Conservation (phyloP, 2,797 vertebrate genomes). For the Argentina silus region DNA sequence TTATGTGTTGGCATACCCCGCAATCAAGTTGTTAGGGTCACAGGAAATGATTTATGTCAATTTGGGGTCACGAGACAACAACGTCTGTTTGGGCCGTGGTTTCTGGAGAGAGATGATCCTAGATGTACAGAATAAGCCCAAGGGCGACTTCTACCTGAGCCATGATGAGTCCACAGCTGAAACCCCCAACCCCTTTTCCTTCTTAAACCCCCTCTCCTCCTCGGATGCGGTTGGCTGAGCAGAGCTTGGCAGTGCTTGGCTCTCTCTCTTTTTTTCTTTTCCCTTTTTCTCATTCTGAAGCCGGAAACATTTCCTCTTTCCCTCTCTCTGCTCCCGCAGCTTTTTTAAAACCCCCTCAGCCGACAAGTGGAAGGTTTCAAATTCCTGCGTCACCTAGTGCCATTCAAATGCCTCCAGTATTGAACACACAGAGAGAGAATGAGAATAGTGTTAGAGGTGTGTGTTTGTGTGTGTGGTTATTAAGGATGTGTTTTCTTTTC, state of each 20-base stretch:
- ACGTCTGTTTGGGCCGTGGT: too few relatives aligned
- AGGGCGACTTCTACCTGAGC: too few relatives aligned
- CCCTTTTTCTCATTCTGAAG: neutral
- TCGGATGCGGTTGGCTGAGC: neutral
- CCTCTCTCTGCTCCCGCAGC: conserved; percentile 23
- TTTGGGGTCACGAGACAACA: too few relatives aligned
- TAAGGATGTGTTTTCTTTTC: conserved; percentile 63
- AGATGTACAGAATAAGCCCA: neutral
- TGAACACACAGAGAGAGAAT: conserved; percentile 26
- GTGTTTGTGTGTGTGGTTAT: conserved; percentile 52
- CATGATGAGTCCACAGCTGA: too few relatives aligned
- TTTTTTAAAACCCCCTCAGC: conserved; percentile 60
- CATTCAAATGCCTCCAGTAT: conserved; percentile 53
- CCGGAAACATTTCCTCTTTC: neutral
- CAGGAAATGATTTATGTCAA: too few relatives aligned
- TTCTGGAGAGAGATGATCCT: too few relatives aligned
- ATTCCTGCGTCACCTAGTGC: conserved; percentile 73
- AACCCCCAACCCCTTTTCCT: neutral
- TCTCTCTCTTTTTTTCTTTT: neutral
- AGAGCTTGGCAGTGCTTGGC: conserved; percentile 2
- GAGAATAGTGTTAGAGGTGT: conserved; percentile 10
- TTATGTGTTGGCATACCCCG: too few relatives aligned
- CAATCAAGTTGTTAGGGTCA: too few relatives aligned
- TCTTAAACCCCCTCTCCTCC: too few relatives aligned
- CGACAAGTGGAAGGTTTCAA: conserved; percentile 68